Base-by-base conservation (phyloP, 2,797 vertebrate species). In the Psittacula echo region DNA sequence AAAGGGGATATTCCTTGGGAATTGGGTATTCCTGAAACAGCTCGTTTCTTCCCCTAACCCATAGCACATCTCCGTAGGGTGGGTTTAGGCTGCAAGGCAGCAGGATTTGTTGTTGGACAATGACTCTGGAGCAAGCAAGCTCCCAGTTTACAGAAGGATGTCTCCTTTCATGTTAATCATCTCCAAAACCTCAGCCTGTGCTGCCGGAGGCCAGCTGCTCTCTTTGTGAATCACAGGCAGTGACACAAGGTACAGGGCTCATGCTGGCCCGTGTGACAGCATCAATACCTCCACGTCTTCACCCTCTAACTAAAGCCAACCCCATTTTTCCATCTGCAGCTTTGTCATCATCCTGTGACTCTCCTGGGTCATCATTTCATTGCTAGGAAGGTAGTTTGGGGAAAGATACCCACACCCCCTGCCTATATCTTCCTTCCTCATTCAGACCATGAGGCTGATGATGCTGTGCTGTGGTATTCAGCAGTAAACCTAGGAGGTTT, bases 251-350 rank as follows among this genome's bases (percentile, higher is more conserved):
- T 68, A 3, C 32, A 29, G n/a, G 37, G 45, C 13, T 42, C 77
- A 9, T 0, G 7, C 66, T 65, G 80, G 39, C 29, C 60, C 11
- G 16, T 13, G 62, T 32, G 60, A 62, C 42, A 34, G 58, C 50
- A 4, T 17, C 2, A 1, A 23, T 32, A 45, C 7, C n/a, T 48
- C 44, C 4, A 7, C 0, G 0, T n/a, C 70, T 68, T 30, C 74
- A 42, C 23, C 54, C 41, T 14, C 21, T 51, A 54, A 16, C 34
- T 47, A 60, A 76, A 78, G 30, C 19, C 56, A 60, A 21, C 16
- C n/a, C 9, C 37, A 3, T 41, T 64, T 76, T 85, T 82, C 44
- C 71, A 41, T 20, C 32, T 41, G 29, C 85, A 72, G 20, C 45
- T 86, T 62, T 92, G 83, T 22, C 56, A 60, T 42, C 18, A 10